phyloP scores from a whole-genome alignment of 2,888 invertebrate genomes.

The Parascotia fuliginaria region DNA sequence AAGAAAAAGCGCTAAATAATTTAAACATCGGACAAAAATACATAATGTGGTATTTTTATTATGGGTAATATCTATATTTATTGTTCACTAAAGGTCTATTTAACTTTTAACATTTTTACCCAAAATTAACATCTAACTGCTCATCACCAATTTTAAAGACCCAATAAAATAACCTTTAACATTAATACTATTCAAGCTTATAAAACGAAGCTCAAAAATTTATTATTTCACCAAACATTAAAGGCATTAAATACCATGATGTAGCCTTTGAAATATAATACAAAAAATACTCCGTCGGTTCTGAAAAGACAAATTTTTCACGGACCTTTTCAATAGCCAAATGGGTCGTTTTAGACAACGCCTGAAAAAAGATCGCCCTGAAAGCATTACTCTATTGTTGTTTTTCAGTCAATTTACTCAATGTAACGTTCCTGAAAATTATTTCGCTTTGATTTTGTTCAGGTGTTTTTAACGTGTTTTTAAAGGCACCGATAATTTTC shows the following conservation, averaged over 20 bases:
- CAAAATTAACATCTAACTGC: no score
- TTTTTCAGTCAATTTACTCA: slow-evolving; percentile 50
- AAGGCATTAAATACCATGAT: slow-evolving; percentile 26
- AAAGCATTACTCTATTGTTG: slow-evolving; percentile 44
- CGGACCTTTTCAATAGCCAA: slow-evolving; percentile 34
- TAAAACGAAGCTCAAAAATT: neutral
- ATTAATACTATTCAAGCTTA: neutral
- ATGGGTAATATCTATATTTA: no score
- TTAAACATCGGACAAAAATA: no score
- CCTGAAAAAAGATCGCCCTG: slow-evolving; percentile 31
- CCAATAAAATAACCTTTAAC: neutral
- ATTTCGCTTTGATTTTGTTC: slow-evolving; percentile 23
- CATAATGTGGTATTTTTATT: no score
- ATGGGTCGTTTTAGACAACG: slow-evolving; percentile 32
- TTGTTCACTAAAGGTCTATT: neutral
- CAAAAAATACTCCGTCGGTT: slow-evolving; percentile 27
- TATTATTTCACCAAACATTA: slow-evolving; percentile 12
- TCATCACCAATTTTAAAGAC: no score
- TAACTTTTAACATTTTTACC: neutral
- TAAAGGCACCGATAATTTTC: slow-evolving; percentile 20
- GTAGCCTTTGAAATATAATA: slow-evolving; percentile 18
- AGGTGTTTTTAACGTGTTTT: slow-evolving; percentile 21
- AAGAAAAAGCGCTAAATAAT: no score
- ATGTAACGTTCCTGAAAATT: slow-evolving; percentile 31
- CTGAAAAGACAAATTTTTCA: slow-evolving; percentile 44